A percentile compares a stretch with the other conserved stretches of the same genome.
Evolutionary conservation across 2,113 vertebrate species (phyloP).

Genomic region (Mungos mungo): DNA sequence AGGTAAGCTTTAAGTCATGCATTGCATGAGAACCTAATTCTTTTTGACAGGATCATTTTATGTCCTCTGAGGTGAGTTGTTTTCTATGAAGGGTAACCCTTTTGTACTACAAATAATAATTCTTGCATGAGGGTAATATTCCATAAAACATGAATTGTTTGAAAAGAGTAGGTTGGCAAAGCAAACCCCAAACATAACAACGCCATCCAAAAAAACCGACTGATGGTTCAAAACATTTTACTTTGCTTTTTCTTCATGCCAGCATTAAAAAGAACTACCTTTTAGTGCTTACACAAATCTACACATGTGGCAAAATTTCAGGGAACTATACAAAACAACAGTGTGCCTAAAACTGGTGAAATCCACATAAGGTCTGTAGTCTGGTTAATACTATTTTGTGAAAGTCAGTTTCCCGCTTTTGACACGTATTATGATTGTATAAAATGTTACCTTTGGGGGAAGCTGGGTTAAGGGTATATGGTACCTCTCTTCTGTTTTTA

Average conservation of each 20-base stretch:
- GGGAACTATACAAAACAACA: not conserved
- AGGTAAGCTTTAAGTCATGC: constrained; percentile 23
- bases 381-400: not conserved
- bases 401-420: not conserved
- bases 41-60: constrained; percentile 48
- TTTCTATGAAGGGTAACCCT: not conserved
- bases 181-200: not conserved
- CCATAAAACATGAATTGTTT: constrained; percentile 32
- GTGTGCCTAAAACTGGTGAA: not conserved
- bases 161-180: not conserved
- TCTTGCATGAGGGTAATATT: not conserved
- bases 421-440: not conserved
- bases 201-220: not conserved
- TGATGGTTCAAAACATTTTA: constrained; percentile 9
- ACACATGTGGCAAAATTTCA: not conserved
- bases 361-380: not conserved
- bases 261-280: constrained; percentile 14
- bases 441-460: not conserved
- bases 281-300: not conserved
- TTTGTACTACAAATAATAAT: not conserved
- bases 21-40: not conserved
- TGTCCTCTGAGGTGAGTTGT: not conserved
- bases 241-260: not conserved
- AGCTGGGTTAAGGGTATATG: not conserved
- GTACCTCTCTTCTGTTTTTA: constrained; percentile 16